These are phyloP conservation scores for Neoarius graeffei DNA, from an alignment of 2,113 vertebrate species.

Conservation along the genomic window DNA sequence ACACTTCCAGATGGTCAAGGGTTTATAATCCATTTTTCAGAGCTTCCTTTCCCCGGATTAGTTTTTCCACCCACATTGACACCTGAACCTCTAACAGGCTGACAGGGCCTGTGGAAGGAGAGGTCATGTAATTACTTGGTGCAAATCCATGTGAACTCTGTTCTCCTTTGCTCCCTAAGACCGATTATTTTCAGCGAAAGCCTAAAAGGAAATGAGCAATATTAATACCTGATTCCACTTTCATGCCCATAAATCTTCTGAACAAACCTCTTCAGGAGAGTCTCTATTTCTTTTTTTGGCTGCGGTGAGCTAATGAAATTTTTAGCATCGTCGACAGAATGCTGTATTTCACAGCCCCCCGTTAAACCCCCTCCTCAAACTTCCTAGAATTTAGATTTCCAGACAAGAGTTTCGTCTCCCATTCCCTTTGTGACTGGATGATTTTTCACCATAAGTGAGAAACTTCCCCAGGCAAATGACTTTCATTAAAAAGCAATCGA, in stretches of 20 bases:
- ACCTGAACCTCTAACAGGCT: slow-evolving; percentile 1
- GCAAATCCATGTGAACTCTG: neutral
- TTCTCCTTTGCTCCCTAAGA: neutral
- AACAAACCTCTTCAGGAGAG: slow-evolving; percentile 5
- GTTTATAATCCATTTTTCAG: neutral
- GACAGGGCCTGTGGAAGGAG: neutral
- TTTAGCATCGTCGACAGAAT: slow-evolving; percentile 8
- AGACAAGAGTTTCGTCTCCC: neutral
- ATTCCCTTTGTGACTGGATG: neutral
- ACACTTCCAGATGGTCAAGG: neutral
- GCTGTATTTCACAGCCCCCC: neutral
- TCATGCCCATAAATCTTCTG: slow-evolving; percentile 16
- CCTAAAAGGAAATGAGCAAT: slow-evolving; percentile 35
- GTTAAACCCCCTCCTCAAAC: neutral
- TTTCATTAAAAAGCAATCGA: slow-evolving; percentile 56
- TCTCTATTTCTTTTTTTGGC: slow-evolving; percentile 19
- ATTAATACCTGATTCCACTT: slow-evolving; percentile 34
- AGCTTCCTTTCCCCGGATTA: neutral
- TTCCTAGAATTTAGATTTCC: slow-evolving; percentile 11
- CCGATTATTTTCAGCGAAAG: slow-evolving; percentile 11
- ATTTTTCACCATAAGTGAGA: slow-evolving; percentile 43
- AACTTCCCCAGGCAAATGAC: slow-evolving; percentile 48
- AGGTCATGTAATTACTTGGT: slow-evolving; percentile 10
- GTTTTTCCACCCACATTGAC: neutral
- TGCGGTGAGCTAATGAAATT: slow-evolving; percentile 24